Evolutionary conservation across 2,888 invertebrate species (phyloP).

Genomic region (Phragmatobia fuliginosa): DNA sequence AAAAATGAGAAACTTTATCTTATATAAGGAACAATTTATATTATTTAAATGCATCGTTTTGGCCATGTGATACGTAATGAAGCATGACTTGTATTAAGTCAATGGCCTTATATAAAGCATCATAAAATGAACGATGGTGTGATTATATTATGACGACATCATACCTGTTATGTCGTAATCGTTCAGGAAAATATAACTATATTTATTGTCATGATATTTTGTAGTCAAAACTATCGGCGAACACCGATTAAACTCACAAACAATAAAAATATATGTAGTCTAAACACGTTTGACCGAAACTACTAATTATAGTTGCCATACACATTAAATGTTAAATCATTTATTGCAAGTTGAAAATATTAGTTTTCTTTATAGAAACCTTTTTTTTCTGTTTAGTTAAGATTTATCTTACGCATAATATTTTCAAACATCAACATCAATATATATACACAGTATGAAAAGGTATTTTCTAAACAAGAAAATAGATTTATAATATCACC

Average conservation of each 20-base stretch:
- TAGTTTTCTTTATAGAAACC: slow-evolving; percentile 40
- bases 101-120: slow-evolving; percentile 43
- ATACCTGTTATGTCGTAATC: slow-evolving; percentile 42
- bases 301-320: slow-evolving; percentile 51
- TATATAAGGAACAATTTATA: slow-evolving; percentile 68
- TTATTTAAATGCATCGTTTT: slow-evolving; percentile 70
- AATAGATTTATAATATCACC: slow-evolving; percentile 83
- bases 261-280: slow-evolving; percentile 49
- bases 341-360: slow-evolving; percentile 58
- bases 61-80: slow-evolving; percentile 54
- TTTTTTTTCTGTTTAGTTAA: slow-evolving; percentile 45
- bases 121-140: slow-evolving; percentile 34
- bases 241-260: slow-evolving; percentile 43
- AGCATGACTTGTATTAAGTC: slow-evolving; percentile 34
- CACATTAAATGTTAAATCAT: slow-evolving; percentile 34
- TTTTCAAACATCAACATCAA: slow-evolving; percentile 76
- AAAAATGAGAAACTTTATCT: slow-evolving; percentile 58
- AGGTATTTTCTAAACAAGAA: slow-evolving; percentile 71
- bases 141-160: slow-evolving; percentile 18
- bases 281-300: slow-evolving; percentile 49
- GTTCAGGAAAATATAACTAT: slow-evolving; percentile 74
- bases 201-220: slow-evolving; percentile 83
- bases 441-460: slow-evolving; percentile 75
- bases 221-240: slow-evolving; percentile 55
- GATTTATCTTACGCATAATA: slow-evolving; percentile 68